Evolutionary conservation across 2,113 vertebrate species (phyloP), one percentile per base, ranked within the genome.

Genomic region (Monopterus albus): DNA sequence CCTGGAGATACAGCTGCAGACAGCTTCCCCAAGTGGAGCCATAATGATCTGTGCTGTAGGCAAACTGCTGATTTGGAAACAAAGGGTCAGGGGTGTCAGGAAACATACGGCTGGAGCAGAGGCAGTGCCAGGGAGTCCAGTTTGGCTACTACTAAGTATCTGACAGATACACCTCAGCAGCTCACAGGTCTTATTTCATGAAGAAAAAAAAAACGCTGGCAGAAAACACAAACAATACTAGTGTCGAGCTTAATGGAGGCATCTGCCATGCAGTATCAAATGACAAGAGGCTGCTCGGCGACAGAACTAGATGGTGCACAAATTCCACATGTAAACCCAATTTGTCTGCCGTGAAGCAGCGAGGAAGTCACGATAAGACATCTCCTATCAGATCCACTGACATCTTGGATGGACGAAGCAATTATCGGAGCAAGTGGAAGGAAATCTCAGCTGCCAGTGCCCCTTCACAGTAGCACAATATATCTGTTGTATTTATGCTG

Each of bases 11-110:
- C 63, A 82, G 20, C 83, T 65, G 83, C 81, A 77, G 62, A 86
- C 84, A 80, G 69, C 77, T 82, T 79, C 88, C 83, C 71, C 89
- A 31, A 84, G 78, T 72, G 78, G 78, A 82, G 67, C 84, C 46
- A 65, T 89, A 94, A 52, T 91, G 84, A 90, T 92, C 82, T 64
- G 81, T 46, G 57, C 89, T 84, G 87, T 75, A 89, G 82, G 74
- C 80, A 90, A 90, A 89, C 71, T 85, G 89, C 88, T 92, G 85
- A 91, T 93, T 89, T 89, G 83, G 85, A 88, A 93, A 87, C 62
- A 84, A 52, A 82, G 80, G 84, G 78, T 93, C 81, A 81, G 70
- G 38, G 68, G 82, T 72, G 75, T 73, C 73, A 71, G 38, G 17
- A 50, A 39, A 77, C 9, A 72, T 29, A 38, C 23, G 69, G 79